Percentiles rank a stretch among this genome's conserved stretches.
Conservation (phyloP, 2,888 invertebrate species). For the Papilio demoleus region DNA sequence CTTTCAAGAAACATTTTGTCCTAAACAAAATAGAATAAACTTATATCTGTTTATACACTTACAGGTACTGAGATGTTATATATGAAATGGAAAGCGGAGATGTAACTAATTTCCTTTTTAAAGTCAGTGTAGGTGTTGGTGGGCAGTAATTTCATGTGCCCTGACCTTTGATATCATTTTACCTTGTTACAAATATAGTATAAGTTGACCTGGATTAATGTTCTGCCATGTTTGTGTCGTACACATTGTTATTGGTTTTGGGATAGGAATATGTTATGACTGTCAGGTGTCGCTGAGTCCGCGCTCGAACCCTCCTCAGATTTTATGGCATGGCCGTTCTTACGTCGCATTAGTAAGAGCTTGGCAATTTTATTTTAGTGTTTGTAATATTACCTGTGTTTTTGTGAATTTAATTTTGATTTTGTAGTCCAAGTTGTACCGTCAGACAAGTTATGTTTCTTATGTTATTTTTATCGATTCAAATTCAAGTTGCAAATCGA, state of each 20-base stretch:
- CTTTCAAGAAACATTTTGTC: too few species aligned
- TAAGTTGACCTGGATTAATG: background rate
- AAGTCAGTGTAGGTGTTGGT: background rate
- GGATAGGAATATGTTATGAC: constrained; percentile 17
- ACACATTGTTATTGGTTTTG: constrained; percentile 8
- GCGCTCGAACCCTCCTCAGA: constrained; percentile 18
- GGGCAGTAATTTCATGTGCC: background rate
- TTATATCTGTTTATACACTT: background rate
- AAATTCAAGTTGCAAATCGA: background rate
- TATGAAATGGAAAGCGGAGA: background rate
- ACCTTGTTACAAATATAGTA: background rate
- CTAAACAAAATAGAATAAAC: background rate
- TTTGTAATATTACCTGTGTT: background rate
- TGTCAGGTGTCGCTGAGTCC: constrained; percentile 21
- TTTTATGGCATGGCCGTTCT: constrained; percentile 16
- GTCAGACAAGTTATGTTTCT: too few species aligned
- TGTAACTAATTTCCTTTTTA: background rate
- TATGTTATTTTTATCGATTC: too few species aligned
- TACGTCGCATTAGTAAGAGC: constrained; percentile 3
- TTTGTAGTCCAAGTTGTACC: background rate
- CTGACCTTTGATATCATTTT: background rate
- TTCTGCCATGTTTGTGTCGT: constrained; percentile 1
- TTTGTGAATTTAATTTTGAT: background rate
- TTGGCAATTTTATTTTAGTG: constrained; percentile 7
- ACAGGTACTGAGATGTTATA: background rate